Conservation (phyloP, 1,140 invertebrate genomes). For the Solenopsis fugax region DNA sequence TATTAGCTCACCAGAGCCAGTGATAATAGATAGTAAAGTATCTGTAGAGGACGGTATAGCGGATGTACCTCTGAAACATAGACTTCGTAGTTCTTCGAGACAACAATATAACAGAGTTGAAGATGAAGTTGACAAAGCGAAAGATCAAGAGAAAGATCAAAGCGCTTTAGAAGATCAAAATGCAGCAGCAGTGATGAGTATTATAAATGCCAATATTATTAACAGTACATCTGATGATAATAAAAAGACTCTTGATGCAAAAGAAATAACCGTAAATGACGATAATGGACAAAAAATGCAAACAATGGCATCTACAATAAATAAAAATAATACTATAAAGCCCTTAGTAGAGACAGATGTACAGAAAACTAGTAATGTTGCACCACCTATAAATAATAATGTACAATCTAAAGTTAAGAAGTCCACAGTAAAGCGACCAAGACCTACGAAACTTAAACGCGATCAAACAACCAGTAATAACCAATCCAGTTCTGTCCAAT, state of each 20-base stretch:
- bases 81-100: slow-evolving; percentile 80
- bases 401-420: slow-evolving; percentile 58
- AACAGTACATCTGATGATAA: slow-evolving; percentile 46
- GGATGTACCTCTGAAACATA: slow-evolving; percentile 81
- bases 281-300: slow-evolving; percentile 33
- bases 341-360: background rate
- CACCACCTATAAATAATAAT: background rate
- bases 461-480: background rate
- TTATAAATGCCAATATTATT: slow-evolving; percentile 82
- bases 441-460: slow-evolving; percentile 50
- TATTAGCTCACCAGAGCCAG: slow-evolving; percentile 40
- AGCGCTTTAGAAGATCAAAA: slow-evolving; percentile 82
- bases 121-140: slow-evolving; percentile 66
- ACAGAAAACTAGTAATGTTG: background rate
- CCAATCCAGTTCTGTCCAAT: background rate
- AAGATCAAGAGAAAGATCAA: slow-evolving; percentile 66
- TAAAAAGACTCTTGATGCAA: slow-evolving; percentile 31
- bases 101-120: slow-evolving; percentile 74
- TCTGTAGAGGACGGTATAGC: background rate
- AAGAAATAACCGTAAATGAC: background rate
- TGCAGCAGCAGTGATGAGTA: slow-evolving; percentile 82
- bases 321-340: slow-evolving; percentile 53
- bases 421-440: slow-evolving; percentile 51
- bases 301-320: background rate
- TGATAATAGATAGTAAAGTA: background rate